A percentile compares a stretch with the other conserved stretches of the same genome.
phyloP scores from a whole-genome alignment of 1,140 invertebrate species.

The Pomacea maculata region DNA sequence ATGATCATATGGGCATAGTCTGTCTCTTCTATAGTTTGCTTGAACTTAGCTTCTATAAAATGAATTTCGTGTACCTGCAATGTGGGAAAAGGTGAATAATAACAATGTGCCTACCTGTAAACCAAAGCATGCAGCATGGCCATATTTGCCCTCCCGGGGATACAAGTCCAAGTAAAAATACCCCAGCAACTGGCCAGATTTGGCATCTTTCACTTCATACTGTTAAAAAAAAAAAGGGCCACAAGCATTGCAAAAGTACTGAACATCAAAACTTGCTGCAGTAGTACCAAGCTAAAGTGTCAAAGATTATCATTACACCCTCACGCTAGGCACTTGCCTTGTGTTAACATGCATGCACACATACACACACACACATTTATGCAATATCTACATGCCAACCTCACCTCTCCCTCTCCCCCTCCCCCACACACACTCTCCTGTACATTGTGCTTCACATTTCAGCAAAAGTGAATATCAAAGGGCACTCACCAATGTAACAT shows the following conservation, averaged over 20 bases:
- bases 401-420: no score
- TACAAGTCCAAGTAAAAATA: slow-evolving; percentile 71
- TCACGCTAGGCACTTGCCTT: neutral
- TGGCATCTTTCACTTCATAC: slow-evolving; percentile 67
- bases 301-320: neutral
- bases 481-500: slow-evolving; percentile 67
- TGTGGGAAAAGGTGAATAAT: no score
- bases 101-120: slow-evolving; percentile 55
- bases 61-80: no score
- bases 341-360: neutral
- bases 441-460: no score
- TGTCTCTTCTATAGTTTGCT: neutral
- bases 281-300: neutral
- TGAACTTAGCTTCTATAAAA: no score
- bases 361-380: neutral
- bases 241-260: neutral
- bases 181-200: slow-evolving; percentile 63
- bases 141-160: slow-evolving; percentile 71
- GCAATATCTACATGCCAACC: no score
- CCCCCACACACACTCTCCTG: no score
- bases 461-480: slow-evolving; percentile 26
- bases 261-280: neutral
- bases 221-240: slow-evolving; percentile 30
- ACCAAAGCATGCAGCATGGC: slow-evolving; percentile 68
- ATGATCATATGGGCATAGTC: neutral